A percentile compares a stretch with the other conserved stretches of the same genome.
These are phyloP conservation scores for Drosophila lowei DNA, from an alignment of 1,140 invertebrate genomes.

Conservation along the genomic window DNA sequence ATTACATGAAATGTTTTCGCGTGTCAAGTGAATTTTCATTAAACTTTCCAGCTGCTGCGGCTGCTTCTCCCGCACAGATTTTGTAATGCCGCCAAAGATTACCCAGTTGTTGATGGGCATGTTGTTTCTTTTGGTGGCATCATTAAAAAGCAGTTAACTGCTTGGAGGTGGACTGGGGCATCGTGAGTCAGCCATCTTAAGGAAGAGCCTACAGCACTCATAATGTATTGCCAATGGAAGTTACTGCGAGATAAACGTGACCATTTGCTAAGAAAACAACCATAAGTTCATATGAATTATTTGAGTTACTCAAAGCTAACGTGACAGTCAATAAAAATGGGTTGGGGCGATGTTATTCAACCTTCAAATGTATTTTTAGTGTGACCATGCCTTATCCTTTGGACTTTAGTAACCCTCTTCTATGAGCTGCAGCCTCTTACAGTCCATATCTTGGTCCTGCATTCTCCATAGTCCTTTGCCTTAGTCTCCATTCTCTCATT, in stretches of 20 bases:
- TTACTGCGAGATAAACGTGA: background rate
- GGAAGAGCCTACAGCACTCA: conserved; percentile 1
- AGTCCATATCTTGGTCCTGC: background rate
- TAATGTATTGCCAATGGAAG: conserved; percentile 36
- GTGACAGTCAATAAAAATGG: too few species aligned
- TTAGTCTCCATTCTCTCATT: too few species aligned
- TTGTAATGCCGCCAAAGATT: conserved; percentile 35
- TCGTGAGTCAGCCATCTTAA: conserved; percentile 9
- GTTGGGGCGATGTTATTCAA: too few species aligned
- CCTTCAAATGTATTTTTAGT: too few species aligned
- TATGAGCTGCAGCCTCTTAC: too few species aligned
- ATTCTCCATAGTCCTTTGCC: too few species aligned
- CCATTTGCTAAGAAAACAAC: too few species aligned
- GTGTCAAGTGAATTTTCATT: conserved; percentile 62
- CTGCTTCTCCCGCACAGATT: conserved; percentile 30
- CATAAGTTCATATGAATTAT: background rate
- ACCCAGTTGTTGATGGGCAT: conserved; percentile 14
- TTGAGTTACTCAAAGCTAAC: too few species aligned
- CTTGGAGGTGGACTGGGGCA: conserved; percentile 5
- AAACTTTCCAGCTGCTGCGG: conserved; percentile 32
- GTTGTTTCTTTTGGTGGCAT: conserved; percentile 32
- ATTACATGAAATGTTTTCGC: conserved; percentile 53
- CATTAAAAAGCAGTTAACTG: conserved; percentile 65
- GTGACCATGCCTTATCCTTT: too few species aligned
- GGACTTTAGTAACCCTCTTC: too few species aligned